A percentile compares a stretch with the other conserved stretches of the same genome.
phyloP scores from a whole-genome alignment of 2,888 invertebrate species.

The Caenorhabditis sinica region DNA sequence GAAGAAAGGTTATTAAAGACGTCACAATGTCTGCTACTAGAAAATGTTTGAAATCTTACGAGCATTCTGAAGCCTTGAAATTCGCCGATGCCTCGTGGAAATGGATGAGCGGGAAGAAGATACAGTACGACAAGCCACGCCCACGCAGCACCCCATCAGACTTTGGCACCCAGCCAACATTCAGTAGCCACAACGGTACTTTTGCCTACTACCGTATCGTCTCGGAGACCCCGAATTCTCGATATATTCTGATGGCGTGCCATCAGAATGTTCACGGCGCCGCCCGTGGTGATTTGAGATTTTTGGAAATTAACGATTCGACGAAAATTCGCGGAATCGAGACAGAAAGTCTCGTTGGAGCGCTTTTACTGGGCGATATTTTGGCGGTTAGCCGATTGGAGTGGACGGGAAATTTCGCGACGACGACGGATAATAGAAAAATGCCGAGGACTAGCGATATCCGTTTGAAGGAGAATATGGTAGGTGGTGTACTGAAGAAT shows the following conservation, averaged over 20 bases:
- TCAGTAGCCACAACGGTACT: not conserved
- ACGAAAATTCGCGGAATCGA: not conserved
- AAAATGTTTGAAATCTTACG: not conserved
- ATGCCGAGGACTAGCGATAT: not conserved
- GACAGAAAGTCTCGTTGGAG: not conserved
- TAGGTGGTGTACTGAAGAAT: not conserved
- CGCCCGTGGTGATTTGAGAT: not conserved
- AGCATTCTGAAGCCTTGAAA: not conserved
- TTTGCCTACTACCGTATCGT: not conserved
- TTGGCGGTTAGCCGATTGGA: not conserved
- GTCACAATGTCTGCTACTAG: not conserved
- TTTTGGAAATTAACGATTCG: not conserved
- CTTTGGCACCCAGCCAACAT: not conserved
- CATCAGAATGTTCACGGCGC: not conserved
- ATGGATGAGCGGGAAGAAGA: not conserved
- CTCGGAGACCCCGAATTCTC: not conserved
- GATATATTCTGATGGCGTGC: conserved; percentile 15
- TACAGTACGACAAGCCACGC: not conserved
- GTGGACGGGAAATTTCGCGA: not conserved
- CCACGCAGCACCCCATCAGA: not conserved
- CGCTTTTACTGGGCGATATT: not conserved
- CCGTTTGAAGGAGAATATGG: not conserved
- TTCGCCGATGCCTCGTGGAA: not conserved
- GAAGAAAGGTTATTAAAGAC: not conserved
- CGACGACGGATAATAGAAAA: not conserved